phyloP scores from a whole-genome alignment of 2,113 vertebrate species.

The Capreolus pygargus region DNA sequence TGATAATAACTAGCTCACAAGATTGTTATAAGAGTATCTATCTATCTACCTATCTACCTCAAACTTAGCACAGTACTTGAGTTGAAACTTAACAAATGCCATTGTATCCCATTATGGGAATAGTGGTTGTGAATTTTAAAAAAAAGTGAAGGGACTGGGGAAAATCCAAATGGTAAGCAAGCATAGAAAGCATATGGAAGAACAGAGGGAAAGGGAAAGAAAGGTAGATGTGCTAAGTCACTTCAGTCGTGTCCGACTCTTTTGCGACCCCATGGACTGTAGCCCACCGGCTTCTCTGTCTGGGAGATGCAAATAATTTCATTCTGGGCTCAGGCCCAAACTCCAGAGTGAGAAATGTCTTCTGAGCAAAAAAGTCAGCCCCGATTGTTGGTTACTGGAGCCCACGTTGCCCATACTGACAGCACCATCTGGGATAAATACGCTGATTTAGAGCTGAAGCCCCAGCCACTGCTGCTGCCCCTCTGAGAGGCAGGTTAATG shows the following conservation, averaged over 20 bases:
- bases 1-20: not conserved
- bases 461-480: not conserved
- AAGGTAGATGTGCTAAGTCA: not conserved
- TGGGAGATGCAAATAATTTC: constrained; percentile 6
- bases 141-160: not conserved
- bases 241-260: not conserved
- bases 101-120: not conserved
- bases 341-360: not conserved
- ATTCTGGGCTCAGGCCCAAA: not conserved
- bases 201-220: not conserved
- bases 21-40: not conserved
- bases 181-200: not conserved
- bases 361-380: not conserved
- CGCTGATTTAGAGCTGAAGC: not conserved
- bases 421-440: not conserved
- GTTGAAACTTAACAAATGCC: not conserved
- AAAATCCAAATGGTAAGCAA: not conserved
- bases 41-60: not conserved
- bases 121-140: not conserved
- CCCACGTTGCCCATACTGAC: not conserved
- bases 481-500: constrained; percentile 17
- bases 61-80: not conserved
- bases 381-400: not conserved
- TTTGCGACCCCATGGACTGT: not conserved
- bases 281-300: not conserved